These are phyloP conservation scores for Crepidodera aurea DNA, from an alignment of 2,888 invertebrate species.

Conservation along the genomic window DNA sequence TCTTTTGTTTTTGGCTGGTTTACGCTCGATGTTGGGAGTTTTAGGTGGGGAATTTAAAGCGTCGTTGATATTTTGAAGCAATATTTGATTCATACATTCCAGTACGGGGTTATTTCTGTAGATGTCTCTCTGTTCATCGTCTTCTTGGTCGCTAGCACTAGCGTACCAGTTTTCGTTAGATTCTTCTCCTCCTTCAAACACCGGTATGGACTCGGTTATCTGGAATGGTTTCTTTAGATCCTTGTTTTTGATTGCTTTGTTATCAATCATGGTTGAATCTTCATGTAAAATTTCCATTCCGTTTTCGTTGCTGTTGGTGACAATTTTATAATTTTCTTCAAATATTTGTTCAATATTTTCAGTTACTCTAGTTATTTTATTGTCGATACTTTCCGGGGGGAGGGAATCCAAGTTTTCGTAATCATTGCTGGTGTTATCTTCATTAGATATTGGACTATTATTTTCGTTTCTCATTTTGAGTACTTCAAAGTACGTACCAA, in stretches of 20 bases:
- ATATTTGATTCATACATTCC: constrained; percentile 86
- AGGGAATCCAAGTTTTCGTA: constrained; percentile 57
- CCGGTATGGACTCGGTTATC: constrained; percentile 63
- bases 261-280: constrained; percentile 54
- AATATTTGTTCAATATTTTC: constrained; percentile 67
- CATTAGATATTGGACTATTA: constrained; percentile 62
- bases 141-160: constrained; percentile 79
- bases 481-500: constrained; percentile 60
- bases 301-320: constrained; percentile 62
- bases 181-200: constrained; percentile 61
- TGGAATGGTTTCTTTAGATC: constrained; percentile 41
- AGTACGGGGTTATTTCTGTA: constrained; percentile 84
- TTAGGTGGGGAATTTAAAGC: constrained; percentile 59
- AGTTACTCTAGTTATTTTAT: constrained; percentile 67
- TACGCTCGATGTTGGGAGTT: constrained; percentile 58
- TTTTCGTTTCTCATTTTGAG: constrained; percentile 58
- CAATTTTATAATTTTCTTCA: constrained; percentile 51
- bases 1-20: constrained; percentile 54
- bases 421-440: constrained; percentile 66
- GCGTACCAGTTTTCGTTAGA: constrained; percentile 80
- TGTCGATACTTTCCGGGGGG: constrained; percentile 64
- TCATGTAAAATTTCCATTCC: constrained; percentile 67
- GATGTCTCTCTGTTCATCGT: constrained; percentile 72
- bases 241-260: constrained; percentile 15
- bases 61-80: constrained; percentile 75